Conservation (phyloP, 2,113 vertebrate species). For the Pipa parva region DNA sequence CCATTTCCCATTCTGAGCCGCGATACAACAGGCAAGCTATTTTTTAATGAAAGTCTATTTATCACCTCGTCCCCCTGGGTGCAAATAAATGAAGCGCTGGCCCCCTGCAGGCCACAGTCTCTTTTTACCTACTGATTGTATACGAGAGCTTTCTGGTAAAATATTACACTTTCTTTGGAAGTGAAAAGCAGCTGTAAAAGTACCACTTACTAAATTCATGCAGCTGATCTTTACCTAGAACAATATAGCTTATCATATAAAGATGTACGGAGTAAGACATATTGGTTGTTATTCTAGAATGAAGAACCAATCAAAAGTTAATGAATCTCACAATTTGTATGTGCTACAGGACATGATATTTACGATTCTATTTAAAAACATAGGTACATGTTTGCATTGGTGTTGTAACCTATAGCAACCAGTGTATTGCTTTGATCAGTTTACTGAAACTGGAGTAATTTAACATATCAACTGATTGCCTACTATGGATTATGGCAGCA, state of each 20-base stretch:
- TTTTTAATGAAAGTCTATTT: constrained; percentile 19
- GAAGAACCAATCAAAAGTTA: no score
- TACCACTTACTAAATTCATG: neutral
- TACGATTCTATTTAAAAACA: no score
- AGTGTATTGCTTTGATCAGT: neutral
- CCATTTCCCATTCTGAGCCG: neutral
- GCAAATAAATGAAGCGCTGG: constrained; percentile 19
- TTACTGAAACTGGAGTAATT: neutral
- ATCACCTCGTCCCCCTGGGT: constrained; percentile 16
- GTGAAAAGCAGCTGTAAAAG: neutral
- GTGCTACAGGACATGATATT: no score
- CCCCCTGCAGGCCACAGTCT: neutral
- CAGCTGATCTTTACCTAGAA: no score
- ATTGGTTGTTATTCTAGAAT: no score
- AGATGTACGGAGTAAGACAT: no score
- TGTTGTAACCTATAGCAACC: neutral
- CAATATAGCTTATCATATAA: no score
- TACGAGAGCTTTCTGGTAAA: neutral
- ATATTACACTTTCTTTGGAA: constrained; percentile 1
- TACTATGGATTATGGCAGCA: no score
- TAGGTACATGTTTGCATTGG: no score
- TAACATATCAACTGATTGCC: neutral
- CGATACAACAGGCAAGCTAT: constrained; percentile 2
- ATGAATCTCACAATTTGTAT: no score
- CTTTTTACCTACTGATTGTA: neutral